A percentile compares a stretch with the other conserved stretches of the same genome.
These are phyloP conservation scores for Pollimyrus isidori DNA, from an alignment of 2,113 vertebrate genomes.

Conservation along the genomic window DNA sequence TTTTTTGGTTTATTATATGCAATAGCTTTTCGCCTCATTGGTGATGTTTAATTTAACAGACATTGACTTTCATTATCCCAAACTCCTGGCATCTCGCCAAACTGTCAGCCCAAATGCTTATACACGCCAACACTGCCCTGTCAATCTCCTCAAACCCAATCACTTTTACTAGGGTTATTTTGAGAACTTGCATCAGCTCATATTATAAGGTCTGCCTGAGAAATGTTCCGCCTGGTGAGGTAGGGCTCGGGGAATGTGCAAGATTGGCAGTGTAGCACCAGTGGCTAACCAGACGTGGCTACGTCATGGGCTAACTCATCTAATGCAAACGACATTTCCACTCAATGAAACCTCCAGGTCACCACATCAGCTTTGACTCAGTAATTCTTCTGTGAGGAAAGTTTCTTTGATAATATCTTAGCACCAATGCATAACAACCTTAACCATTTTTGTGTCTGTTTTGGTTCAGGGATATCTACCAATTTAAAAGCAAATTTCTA, in stretches of 20 bases:
- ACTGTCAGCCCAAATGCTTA: not conserved
- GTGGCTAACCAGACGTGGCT: not conserved
- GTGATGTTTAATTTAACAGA: not conserved
- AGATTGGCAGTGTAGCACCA: not conserved
- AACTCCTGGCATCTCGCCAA: not conserved
- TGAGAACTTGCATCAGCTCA: not conserved
- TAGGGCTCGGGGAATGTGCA: not conserved
- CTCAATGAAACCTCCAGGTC: not conserved
- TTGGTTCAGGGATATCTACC: not conserved
- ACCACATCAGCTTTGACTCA: not conserved
- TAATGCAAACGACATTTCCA: not conserved
- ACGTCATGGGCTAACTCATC: not conserved
- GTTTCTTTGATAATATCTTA: not conserved
- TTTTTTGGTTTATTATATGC: not conserved
- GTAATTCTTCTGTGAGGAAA: not conserved
- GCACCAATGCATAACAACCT: not conserved
- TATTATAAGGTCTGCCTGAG: not conserved
- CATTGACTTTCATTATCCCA: not conserved
- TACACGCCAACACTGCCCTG: not conserved
- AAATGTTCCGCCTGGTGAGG: not conserved
- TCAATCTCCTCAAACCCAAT: not conserved
- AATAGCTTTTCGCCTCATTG: not conserved
- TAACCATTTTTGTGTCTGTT: not conserved
- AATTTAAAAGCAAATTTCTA: not conserved
- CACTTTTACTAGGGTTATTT: not conserved